A percentile compares a stretch with the other conserved stretches of the same genome.
phyloP scores from a whole-genome alignment of 2,888 invertebrate genomes.

The Prionchulus punctatus region DNA sequence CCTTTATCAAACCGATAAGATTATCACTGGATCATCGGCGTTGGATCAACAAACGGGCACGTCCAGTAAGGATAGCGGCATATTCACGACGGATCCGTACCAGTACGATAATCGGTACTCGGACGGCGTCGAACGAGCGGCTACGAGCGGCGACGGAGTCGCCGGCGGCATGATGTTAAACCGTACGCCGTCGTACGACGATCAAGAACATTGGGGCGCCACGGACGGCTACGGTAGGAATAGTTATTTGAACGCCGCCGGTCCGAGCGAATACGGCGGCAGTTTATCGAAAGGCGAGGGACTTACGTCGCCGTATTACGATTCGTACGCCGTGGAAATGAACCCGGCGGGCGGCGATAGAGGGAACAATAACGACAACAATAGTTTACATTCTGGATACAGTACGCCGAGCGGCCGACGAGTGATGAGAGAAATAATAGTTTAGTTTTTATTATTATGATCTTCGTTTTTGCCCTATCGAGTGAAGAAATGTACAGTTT shows the following conservation, averaged over 20 bases:
- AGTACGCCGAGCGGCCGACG: conserved; percentile 6
- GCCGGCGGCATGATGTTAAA: neutral
- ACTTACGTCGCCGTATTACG: neutral
- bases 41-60: too few relatives aligned
- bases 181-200: neutral
- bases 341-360: conserved; percentile 3
- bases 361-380: neutral
- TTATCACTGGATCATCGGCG: too few relatives aligned
- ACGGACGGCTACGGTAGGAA: neutral
- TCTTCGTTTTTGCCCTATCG: too few relatives aligned
- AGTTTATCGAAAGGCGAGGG: neutral
- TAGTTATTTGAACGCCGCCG: neutral
- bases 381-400: conserved; percentile 4
- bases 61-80: too few relatives aligned
- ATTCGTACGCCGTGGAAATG: neutral
- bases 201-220: conserved; percentile 2
- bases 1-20: too few relatives aligned
- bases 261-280: neutral
- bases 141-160: too few relatives aligned
- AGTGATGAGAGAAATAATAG: conserved; percentile 10
- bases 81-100: too few relatives aligned
- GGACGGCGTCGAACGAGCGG: too few relatives aligned
- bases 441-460: too few relatives aligned
- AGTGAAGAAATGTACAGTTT: too few relatives aligned
- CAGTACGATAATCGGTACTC: too few relatives aligned